Base-by-base conservation (phyloP, 1,140 invertebrate genomes). In the Lucilia sericata region DNA sequence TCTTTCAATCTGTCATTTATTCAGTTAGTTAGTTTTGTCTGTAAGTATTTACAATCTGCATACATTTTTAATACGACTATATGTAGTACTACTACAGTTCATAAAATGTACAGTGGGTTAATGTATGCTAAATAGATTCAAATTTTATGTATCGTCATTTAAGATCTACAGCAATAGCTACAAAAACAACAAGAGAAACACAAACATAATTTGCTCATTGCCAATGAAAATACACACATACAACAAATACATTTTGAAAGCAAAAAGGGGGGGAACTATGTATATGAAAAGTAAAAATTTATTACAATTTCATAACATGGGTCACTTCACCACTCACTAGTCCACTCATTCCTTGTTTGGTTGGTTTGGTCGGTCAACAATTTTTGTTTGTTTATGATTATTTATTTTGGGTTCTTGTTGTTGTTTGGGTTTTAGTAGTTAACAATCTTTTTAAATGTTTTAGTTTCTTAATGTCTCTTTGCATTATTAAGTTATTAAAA, bases 121-220 rank as follows among this genome's bases (percentile, higher is more conserved):
- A 82, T 82, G 81, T 65, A 82, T 82, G 81, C 55, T 65, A 82
- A 82, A 19, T 30, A 36, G 2, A 82, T 82, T 82, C 81, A 82
- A 82, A 82, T 82, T 65, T 82, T 82, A 82, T 82, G 81, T 82
- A 82, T 82, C 81, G 25, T 21, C 81, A 65, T 60, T 70, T 36
- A 60, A 60, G 81, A 82, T 82, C 81, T 51, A 60, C 36, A 51
- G 21, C 36, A 65, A 60, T 14, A 42, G 25, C 25, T 2, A n/a
- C 55, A n/a, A 17, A 5, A 82, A 51, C 80, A 82, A 55, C 47
- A 51, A 51, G 19, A 60, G 10, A 51, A 55, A 60, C 47, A 82
- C 8, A 60, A 82, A 82, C 81, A 82, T 82, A 82, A 82, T 82
- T 82, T 70, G 81, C 42, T 80, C 76, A 80, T 80, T 80, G 76